Base-by-base conservation (phyloP, 2,888 invertebrate species). In the Tridacna crocea region DNA sequence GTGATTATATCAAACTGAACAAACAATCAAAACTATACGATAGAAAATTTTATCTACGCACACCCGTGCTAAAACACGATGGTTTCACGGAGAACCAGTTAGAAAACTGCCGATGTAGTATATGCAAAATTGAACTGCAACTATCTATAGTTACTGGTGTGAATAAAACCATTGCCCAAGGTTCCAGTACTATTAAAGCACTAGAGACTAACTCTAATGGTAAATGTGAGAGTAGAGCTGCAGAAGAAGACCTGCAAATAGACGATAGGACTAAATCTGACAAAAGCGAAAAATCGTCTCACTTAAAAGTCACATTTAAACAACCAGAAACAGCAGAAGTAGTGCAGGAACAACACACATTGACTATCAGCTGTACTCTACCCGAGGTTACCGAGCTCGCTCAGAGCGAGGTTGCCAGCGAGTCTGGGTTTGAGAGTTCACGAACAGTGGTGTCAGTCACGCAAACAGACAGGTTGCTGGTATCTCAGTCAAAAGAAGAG, bases 41-140 rank as follows among this genome's bases (percentile, higher is more conserved):
- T 48, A 82, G 89, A 24, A 88, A 89, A 74, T 90, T 91, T 74
- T 90, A 89, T 66, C 77, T 90, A 76, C 88, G 86, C 79, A 90
- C 91, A 3, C 90, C 90, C 11, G 83, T 84, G 36, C 63, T 83
- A 51, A 81, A 82, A n/a, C 86, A 86, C 36, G 75, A 83, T 15
- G 79, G 83, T 19, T 70, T 51, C 26, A 83, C 77, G n/a, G 60
- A 84, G 15, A 58, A 80, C 6, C 87, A 87, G 15, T 55, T 86
- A 22, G 84, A 87, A 15, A 87, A 82, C 48, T 91, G 91, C 72
- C 80, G 85, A 22, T 91, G 91, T 58, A 86, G 87, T n/a, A 85
- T 91, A 83, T 91, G 91, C 75, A 80, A 86, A 13, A 82, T 91
- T 61, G 91, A 91, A 73, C 86, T 90, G 73, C 89, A 90, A 60